Conservation (phyloP, 2,888 invertebrate genomes). For the Alsophila aescularia region DNA sequence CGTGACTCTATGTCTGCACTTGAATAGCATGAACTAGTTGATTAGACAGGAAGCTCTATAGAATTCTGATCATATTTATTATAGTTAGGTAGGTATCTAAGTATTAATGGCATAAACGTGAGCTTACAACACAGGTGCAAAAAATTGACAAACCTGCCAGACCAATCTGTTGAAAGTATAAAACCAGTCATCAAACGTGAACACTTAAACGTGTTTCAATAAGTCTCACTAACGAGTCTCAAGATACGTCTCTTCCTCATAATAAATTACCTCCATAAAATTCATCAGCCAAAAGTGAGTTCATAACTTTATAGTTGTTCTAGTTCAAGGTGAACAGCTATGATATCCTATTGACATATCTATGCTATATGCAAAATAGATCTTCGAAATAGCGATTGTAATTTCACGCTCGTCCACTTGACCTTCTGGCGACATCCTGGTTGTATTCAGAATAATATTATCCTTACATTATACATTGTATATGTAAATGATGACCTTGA, state of each 20-base stretch:
- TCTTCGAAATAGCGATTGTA: constrained; percentile 17
- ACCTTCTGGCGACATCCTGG: constrained; percentile 74
- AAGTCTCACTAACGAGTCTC: neutral
- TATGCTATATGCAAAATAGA: constrained; percentile 15
- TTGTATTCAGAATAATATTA: constrained; percentile 55
- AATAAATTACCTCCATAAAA: constrained; percentile 15
- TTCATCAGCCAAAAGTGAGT: constrained; percentile 11
- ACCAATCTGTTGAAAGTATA: neutral
- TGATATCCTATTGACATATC: too few relatives aligned
- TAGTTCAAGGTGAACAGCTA: constrained; percentile 58
- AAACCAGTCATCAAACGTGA: neutral
- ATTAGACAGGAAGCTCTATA: neutral
- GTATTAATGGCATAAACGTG: constrained; percentile 3
- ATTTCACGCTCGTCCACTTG: constrained; percentile 46
- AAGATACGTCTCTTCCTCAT: constrained; percentile 5
- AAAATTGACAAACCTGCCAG: constrained; percentile 4
- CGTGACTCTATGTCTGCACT: too few relatives aligned
- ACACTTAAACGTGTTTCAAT: neutral
- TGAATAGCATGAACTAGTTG: too few relatives aligned
- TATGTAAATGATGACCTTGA: constrained; percentile 65
- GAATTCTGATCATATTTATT: neutral
- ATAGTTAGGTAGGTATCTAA: neutral
- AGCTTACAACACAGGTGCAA: neutral
- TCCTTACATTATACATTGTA: constrained; percentile 48
- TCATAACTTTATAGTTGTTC: constrained; percentile 35